Conservation (phyloP, 92 coral and sea anemone species). For the Virgularia gustaviana region DNA sequence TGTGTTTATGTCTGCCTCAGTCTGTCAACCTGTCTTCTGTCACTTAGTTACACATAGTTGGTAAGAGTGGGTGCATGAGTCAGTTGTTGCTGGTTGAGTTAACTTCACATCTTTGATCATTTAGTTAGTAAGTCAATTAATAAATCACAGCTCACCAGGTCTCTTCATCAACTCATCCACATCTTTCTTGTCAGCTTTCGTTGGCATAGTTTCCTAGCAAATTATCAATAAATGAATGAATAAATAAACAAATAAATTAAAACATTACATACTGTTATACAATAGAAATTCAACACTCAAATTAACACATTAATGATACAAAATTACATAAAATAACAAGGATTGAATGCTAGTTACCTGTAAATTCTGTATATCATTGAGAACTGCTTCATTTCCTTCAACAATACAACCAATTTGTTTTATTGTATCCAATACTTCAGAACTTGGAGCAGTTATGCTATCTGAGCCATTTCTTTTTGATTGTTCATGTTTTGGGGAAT, state of each 20-base stretch:
- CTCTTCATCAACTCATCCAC: constrained; percentile 75
- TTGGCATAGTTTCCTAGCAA: constrained; percentile 95
- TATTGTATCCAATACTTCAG: constrained; percentile 79
- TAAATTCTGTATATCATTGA: constrained; percentile 63
- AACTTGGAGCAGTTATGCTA: constrained; percentile 56
- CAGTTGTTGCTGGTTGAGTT: too few relatives aligned
- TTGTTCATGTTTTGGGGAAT: constrained; percentile 54
- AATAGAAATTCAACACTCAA: background rate
- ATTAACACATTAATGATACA: background rate
- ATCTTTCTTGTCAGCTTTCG: constrained; percentile 83
- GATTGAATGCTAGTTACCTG: constrained; percentile 67
- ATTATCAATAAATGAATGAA: background rate
- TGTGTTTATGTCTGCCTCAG: too few relatives aligned
- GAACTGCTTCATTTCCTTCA: constrained; percentile 68
- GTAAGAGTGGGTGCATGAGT: too few relatives aligned
- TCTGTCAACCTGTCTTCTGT: too few relatives aligned
- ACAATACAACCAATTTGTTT: constrained; percentile 83
- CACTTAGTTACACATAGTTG: too few relatives aligned
- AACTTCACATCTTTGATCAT: too few relatives aligned
- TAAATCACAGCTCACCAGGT: constrained; percentile 62
- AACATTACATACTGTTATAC: background rate
- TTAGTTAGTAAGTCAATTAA: background rate
- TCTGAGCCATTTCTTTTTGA: constrained; percentile 57
- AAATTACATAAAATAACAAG: background rate
- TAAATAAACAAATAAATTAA: too few relatives aligned